Percentiles rank a stretch among this genome's conserved stretches.
Evolutionary conservation across 2,113 vertebrate species (phyloP).

Genomic region (Geococcyx californianus): DNA sequence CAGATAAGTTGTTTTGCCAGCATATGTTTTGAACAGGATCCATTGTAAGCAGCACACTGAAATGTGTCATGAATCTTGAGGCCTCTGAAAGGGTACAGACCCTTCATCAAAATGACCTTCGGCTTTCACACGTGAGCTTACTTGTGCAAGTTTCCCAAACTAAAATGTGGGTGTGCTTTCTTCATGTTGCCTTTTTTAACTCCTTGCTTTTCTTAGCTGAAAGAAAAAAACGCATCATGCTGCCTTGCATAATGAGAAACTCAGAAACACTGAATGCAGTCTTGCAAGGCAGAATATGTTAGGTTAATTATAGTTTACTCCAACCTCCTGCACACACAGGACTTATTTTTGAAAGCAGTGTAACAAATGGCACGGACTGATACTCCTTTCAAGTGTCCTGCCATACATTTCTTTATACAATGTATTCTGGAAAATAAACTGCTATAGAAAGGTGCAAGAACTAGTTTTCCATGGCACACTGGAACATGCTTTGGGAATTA

Average conservation of each 20-base stretch:
- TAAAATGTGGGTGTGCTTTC: not conserved
- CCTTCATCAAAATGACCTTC: not conserved
- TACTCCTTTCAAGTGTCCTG: not conserved
- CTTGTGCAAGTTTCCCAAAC: not conserved
- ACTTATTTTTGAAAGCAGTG: not conserved
- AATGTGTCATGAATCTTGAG: conserved; percentile 1
- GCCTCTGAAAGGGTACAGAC: not conserved
- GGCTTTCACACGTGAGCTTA: not conserved
- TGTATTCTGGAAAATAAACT: not conserved
- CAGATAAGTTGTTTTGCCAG: conserved; percentile 36
- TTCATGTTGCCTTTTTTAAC: not conserved
- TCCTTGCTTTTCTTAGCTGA: not conserved
- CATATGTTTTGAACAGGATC: conserved; percentile 23
- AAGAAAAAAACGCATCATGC: not conserved
- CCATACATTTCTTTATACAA: not conserved
- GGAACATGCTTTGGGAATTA: not conserved
- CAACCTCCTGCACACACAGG: not conserved
- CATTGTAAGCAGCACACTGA: not conserved
- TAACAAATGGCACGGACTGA: not conserved
- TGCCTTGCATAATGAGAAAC: not conserved
- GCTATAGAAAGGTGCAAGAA: not conserved
- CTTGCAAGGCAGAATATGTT: not conserved
- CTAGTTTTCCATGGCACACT: not conserved
- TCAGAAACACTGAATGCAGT: not conserved
- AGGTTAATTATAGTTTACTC: not conserved